Evolutionary conservation across 2,113 vertebrate species (phyloP).

Genomic region (Thomomys bottae): DNA sequence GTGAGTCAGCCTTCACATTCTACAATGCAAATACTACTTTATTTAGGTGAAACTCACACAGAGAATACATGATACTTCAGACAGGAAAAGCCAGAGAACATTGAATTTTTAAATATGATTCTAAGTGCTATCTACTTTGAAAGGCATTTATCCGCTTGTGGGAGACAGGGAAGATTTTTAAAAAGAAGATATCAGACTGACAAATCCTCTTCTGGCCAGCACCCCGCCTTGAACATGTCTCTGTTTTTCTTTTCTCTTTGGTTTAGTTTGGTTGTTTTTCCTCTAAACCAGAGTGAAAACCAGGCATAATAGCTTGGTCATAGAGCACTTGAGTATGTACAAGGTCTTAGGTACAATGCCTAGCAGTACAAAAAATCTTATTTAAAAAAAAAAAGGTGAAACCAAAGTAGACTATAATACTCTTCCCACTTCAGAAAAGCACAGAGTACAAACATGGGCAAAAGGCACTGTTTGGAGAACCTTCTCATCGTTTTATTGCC

Average conservation of each 20-base stretch:
- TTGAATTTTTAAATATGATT: neutral
- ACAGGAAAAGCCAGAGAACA: neutral
- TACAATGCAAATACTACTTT: neutral
- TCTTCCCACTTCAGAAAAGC: slow-evolving; percentile 4
- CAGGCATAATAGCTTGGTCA: no score
- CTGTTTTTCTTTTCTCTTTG: neutral
- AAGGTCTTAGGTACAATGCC: no score
- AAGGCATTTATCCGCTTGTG: neutral
- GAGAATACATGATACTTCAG: neutral
- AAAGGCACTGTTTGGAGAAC: neutral
- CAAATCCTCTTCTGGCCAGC: neutral
- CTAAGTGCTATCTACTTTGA: slow-evolving; percentile 27
- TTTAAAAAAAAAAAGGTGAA: no score
- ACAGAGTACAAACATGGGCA: neutral
- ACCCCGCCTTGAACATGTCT: neutral
- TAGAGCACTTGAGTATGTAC: no score
- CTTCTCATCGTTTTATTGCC: neutral
- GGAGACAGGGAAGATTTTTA: neutral
- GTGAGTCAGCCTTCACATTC: neutral
- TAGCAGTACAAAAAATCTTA: no score
- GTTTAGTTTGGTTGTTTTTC: neutral
- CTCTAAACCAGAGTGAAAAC: neutral
- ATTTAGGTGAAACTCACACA: neutral
- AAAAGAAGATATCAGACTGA: neutral
- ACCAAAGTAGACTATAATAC: neutral